Evolutionary conservation across 2,797 vertebrate species (phyloP), one percentile per base, ranked within the genome.

Genomic region (Chaunax sp.): DNA sequence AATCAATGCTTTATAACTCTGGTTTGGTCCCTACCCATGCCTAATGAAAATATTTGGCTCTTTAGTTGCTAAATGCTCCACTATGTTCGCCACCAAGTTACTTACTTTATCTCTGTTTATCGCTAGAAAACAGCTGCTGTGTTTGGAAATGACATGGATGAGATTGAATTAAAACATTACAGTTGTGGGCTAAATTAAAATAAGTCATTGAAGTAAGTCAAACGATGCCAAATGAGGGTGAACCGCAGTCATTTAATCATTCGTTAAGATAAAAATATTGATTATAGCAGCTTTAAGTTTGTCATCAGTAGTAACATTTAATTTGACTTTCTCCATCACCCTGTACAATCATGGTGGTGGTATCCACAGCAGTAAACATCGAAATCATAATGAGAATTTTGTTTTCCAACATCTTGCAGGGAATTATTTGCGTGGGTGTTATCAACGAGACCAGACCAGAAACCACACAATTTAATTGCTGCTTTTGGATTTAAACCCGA

Each of bases 401-500:
- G 14, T 16, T 16, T 40, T 16, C 15, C 38, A 30, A 30, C 38
- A 40, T 15, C 13, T 15, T 40, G 38, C 38, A 35, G 33, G 10
- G 33, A 35, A 35, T 35, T 35, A 35, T 35, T 11, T 35, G 33
- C 3, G 33, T 35, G 33, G 33, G 33, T 10, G 7, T 10, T 10
- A 8, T 9, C 10, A 2, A 35, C 10, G 9, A 16, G 38, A 15
- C 3, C 15, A 40, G 2, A 26, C 19, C 28, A 50, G 20, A 64
- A 43, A 50, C n/a, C 45, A 47, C 18, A 28, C 6, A 26, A 23
- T 23, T 20, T 8, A 41, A 40, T n/a, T 9, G 18, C 28, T 16
- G 40, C 7, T 64, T 72, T 54, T 69, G 54, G 38, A 50, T 67
- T 41, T 54, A 77, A 61, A 38, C 61, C 23, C 13, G 64, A 64